These are phyloP conservation scores for Lerista edwardsae DNA, from an alignment of 2,797 vertebrate genomes.

Conservation along the genomic window DNA sequence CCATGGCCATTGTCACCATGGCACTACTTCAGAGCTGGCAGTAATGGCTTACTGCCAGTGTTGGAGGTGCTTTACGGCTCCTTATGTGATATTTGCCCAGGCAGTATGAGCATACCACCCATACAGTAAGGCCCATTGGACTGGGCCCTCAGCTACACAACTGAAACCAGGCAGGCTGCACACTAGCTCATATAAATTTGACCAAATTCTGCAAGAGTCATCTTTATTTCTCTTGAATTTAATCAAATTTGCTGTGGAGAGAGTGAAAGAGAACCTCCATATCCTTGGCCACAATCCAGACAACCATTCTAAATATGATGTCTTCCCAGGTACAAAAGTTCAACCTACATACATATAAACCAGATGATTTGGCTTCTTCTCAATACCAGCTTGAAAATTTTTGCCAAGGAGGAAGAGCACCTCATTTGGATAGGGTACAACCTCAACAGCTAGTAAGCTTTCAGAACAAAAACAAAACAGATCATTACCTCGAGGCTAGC, in stretches of 20 bases:
- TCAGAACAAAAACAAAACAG: not conserved
- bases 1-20: too few relatives aligned
- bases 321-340: not conserved
- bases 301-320: not conserved
- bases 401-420: conserved; percentile 14
- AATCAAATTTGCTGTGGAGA: not conserved
- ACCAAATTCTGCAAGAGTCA: too few relatives aligned
- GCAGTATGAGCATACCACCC: too few relatives aligned
- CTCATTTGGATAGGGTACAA: conserved; percentile 23
- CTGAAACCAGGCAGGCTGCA: not conserved
- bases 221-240: not conserved
- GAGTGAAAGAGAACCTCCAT: not conserved
- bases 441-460: not conserved
- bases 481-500: conserved; percentile 91
- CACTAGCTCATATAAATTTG: too few relatives aligned
- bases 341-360: not conserved
- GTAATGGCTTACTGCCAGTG: too few relatives aligned
- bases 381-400: conserved; percentile 13
- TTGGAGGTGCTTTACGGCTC: too few relatives aligned
- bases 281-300: not conserved
- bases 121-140: too few relatives aligned
- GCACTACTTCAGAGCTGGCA: too few relatives aligned
- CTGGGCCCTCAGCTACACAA: too few relatives aligned
- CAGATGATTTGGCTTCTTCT: not conserved
- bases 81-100: too few relatives aligned